Conservation (phyloP, 2,797 vertebrate genomes). For the Lagodon rhomboides region DNA sequence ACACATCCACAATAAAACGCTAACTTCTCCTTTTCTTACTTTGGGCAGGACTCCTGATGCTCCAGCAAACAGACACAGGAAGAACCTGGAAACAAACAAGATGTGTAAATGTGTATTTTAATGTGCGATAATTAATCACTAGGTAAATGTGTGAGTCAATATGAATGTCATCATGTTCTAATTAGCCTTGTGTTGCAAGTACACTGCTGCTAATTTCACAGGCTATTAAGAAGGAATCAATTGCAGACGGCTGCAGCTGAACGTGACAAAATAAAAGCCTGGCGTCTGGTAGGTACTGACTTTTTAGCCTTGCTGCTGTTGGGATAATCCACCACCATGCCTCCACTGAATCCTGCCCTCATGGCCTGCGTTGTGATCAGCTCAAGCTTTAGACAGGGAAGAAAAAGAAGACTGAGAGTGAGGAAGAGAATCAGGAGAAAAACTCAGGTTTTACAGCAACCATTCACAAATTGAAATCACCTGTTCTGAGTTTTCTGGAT, state of each 20-base stretch:
- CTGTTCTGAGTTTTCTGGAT: slow-evolving; percentile 97
- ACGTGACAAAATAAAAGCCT: slow-evolving; percentile 38
- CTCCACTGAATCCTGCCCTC: slow-evolving; percentile 94
- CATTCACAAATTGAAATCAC: slow-evolving; percentile 68
- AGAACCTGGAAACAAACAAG: slow-evolving; percentile 87
- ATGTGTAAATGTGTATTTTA: neutral
- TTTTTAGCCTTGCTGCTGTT: slow-evolving; percentile 98
- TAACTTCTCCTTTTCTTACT: slow-evolving; percentile 77
- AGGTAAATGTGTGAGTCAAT: slow-evolving; percentile 19
- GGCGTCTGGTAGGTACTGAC: slow-evolving; percentile 80
- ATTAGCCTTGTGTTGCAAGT: slow-evolving; percentile 22
- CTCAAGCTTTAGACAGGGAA: slow-evolving; percentile 87
- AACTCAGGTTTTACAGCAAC: neutral
- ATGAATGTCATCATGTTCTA: slow-evolving; percentile 26
- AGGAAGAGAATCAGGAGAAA: neutral
- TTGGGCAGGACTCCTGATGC: slow-evolving; percentile 88
- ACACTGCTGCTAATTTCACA: slow-evolving; percentile 49
- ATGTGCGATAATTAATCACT: slow-evolving; percentile 23
- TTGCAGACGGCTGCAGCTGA: neutral
- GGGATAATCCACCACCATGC: slow-evolving; percentile 97
- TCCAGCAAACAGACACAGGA: slow-evolving; percentile 95
- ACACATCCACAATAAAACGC: neutral
- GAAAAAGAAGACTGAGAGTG: slow-evolving; percentile 16
- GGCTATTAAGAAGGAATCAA: slow-evolving; percentile 37
- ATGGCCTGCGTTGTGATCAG: slow-evolving; percentile 95